phyloP scores from a whole-genome alignment of 2,888 invertebrate genomes.

The Byasa hedistus region DNA sequence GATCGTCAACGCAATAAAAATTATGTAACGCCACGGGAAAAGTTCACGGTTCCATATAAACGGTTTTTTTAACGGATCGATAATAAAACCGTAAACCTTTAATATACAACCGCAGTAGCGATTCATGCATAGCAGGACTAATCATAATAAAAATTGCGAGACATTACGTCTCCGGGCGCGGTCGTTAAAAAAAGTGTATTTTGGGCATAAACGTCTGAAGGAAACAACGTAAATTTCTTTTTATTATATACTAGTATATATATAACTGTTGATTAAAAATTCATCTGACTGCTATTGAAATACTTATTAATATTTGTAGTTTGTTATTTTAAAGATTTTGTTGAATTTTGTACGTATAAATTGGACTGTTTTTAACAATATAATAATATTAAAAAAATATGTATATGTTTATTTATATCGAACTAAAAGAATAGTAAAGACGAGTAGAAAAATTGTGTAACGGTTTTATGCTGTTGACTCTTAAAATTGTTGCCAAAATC shows the following conservation, averaged over 20 bases:
- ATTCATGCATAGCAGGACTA: conserved; percentile 11
- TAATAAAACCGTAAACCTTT: conserved; percentile 19
- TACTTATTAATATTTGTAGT: no score
- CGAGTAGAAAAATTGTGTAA: no score
- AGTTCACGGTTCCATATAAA: conserved; percentile 37
- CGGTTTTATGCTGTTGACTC: no score
- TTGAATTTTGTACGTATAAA: no score
- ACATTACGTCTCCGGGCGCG: neutral
- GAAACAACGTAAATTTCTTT: conserved; percentile 3
- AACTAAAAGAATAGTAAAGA: no score
- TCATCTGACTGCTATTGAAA: no score
- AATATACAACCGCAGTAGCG: conserved; percentile 2
- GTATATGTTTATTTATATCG: no score
- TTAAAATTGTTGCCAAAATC: no score
- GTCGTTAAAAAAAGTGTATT: conserved; percentile 13
- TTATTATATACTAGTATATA: neutral
- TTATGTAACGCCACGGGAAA: conserved; percentile 59
- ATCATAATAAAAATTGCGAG: conserved; percentile 16
- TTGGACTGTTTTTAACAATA: no score
- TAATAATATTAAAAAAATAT: no score
- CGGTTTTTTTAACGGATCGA: conserved; percentile 9
- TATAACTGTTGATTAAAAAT: no score
- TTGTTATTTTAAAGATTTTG: no score
- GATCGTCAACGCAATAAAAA: conserved; percentile 54
- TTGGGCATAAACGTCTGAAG: neutral